Evolutionary conservation across 2,113 vertebrate species (phyloP).

Genomic region (Phalacrocorax pelagicus): DNA sequence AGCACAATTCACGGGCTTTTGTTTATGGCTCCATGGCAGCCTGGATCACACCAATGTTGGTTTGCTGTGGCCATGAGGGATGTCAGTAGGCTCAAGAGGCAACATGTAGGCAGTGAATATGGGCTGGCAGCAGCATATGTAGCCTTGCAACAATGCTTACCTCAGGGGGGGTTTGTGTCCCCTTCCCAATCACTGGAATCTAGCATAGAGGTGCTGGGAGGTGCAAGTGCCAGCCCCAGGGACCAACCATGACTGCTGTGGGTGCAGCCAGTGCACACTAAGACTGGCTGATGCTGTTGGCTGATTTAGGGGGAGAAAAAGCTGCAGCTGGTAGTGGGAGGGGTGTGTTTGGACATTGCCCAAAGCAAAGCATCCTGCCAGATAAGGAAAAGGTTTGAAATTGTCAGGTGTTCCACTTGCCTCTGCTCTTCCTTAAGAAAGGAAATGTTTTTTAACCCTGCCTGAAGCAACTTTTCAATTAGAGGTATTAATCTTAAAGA

Average conservation of each 20-base stretch:
- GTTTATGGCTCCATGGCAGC: neutral
- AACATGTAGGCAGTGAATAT: neutral
- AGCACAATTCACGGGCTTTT: neutral
- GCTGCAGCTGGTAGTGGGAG: neutral
- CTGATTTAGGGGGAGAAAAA: neutral
- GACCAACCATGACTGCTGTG: fast-evolving
- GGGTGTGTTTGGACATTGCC: neutral
- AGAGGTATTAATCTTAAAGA: neutral
- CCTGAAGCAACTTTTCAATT: neutral
- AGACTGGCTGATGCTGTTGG: neutral
- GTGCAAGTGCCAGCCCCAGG: neutral
- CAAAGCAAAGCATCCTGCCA: neutral
- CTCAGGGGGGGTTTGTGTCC: neutral
- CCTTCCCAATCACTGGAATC: neutral
- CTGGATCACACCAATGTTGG: neutral
- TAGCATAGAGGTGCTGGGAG: neutral
- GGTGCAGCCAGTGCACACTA: neutral
- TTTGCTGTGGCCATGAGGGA: neutral
- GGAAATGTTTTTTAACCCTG: neutral
- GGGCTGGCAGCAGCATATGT: fast-evolving
- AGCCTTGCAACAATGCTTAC: fast-evolving
- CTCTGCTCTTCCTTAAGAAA: neutral
- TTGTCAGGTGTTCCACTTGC: neutral
- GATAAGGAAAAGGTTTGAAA: neutral
- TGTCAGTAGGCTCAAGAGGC: neutral